A percentile compares a stretch with the other conserved stretches of the same genome.
These are phyloP conservation scores for Lytechinus pictus DNA, from an alignment of 35 echinoderm and acorn worm genomes.

Conservation along the genomic window DNA sequence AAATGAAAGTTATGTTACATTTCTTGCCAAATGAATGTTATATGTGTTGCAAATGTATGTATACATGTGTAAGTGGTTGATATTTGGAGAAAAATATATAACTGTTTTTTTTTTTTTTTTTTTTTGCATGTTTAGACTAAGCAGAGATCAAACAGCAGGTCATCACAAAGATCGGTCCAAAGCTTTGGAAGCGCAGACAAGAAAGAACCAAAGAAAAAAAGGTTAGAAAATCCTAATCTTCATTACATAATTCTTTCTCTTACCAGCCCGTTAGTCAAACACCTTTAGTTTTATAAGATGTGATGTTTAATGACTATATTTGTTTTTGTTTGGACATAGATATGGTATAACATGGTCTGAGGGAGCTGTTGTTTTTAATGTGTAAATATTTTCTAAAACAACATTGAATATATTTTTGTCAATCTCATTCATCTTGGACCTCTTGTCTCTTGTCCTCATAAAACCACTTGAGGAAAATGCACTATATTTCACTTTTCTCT, in stretches of 20 bases:
- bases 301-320: background rate
- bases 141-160: constrained; percentile 56
- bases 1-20: too few species aligned
- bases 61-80: too few species aligned
- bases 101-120: background rate
- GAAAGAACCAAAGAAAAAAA: constrained; percentile 89
- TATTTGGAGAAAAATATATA: too few species aligned
- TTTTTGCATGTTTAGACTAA: constrained; percentile 21
- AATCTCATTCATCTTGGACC: too few species aligned
- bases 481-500: too few species aligned
- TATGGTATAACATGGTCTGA: background rate
- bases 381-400: too few species aligned
- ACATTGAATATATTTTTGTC: too few species aligned
- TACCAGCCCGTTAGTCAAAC: background rate
- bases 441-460: too few species aligned
- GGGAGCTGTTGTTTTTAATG: background rate
- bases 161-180: constrained; percentile 70
- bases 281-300: background rate
- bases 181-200: constrained; percentile 84
- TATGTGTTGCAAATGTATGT: too few species aligned
- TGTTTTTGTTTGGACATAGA: background rate
- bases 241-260: background rate
- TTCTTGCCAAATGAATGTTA: too few species aligned
- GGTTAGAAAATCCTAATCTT: constrained; percentile 40
- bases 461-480: too few species aligned